Evolutionary conservation across 1,140 invertebrate genomes (phyloP), one percentile per base, ranked within the genome.

Genomic region (Probaryconus sp.): DNA sequence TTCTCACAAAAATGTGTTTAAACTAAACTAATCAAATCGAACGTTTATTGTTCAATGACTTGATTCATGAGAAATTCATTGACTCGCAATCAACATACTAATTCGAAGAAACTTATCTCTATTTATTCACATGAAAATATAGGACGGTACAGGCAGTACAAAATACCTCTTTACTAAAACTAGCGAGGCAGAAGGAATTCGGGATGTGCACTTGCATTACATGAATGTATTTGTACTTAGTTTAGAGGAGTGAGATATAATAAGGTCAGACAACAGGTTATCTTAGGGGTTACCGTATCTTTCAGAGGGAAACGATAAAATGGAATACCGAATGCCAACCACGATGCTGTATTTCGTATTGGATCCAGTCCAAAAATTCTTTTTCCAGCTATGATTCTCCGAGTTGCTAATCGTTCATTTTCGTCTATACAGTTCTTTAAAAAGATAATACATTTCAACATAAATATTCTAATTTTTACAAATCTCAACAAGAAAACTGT

Each of bases 251-350:
- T 69, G 73, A 81, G 81, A 83, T 84, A 84, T 83, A 84, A 84
- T 83, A 82, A 82, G 81, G 81, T 84, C 80, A 81, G 82, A 83
- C 81, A 61, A 28, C 43, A 72, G 83, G 83, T 83, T 82, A 83
- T 83, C 82, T 43, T 30, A 28, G 50, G 73, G 72, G 76, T 78
- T 72, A 83, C 70, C 78, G 73, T 79, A 81, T 81, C 79, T 82
- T 42, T 48, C 40, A 60, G 51, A 79, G 71, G 40, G 78, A 81
- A 76, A 78, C 74, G 80, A 82, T 82, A 82, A 81, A 83, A 61
- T 53, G 60, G 58, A 72, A 68, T 51, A 50, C 69, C 43, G 51
- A 65, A 67, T 73, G 68, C 65, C 50, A 2, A 70, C 65, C 50
- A 2, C 35, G 58, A 76, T 43, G 53, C 37, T 58, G 42, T 35